Evolutionary conservation across 2,888 invertebrate species (phyloP), one percentile per base, ranked within the genome.

Genomic region (Epicampocera succincta): DNA sequence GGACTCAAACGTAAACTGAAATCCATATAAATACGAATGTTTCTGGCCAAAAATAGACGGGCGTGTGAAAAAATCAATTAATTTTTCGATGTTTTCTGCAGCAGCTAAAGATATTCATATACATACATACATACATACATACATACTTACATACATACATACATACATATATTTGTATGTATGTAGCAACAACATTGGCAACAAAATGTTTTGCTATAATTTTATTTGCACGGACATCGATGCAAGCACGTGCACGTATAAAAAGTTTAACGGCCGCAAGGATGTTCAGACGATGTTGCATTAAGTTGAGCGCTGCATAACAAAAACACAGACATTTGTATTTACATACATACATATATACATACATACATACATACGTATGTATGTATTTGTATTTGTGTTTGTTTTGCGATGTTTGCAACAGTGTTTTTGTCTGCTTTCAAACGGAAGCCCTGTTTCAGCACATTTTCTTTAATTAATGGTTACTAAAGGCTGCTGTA

Each of bases 401-500:
- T 69, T 66, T 61, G 72, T 40, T 76, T 80, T 66, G 72, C 60
- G 44, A 56, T 29, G 65, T 40, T 66, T 68, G 48, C 63, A 74
- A 33, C 61, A 61, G 68, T 48, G 60, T n/a, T 21, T 50, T 40
- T 42, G 66, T 42, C n/a, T 8, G 29, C 38, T 46, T 56, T 21
- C 42, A 29, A 38, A 12, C 38, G 25, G 38, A 58, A 40, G 40
- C 38, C 9, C 13, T 44, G 19, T 25, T 42, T 54, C 13, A 21
- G 21, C 52, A 72, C 38, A 58, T 42, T 71, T 71, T 71, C 69
- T 82, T 78, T 78, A 82, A 82, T 78, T 78, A 78, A 82, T 78
- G 74, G 54, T 65, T 65, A 66, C 78, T 71, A 66, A 69, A 74
- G 78, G 82, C 69, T 69, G 58, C 65, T 74, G 25, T 66, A 50